Base-by-base conservation (phyloP, 2,888 invertebrate species). In the Cryptophagus acutangulus region DNA sequence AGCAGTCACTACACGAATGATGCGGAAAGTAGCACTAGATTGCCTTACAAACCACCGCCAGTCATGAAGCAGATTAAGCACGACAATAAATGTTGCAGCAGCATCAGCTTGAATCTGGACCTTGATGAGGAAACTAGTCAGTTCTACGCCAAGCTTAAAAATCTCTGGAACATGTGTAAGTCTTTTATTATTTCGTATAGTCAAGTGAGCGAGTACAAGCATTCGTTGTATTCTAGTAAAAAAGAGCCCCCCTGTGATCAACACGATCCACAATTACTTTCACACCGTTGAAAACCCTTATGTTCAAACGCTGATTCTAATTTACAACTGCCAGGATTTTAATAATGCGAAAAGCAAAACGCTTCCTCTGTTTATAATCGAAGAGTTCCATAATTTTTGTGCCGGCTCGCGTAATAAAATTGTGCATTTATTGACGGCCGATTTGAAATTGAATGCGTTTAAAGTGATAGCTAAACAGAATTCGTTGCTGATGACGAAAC, bases 401-500 rank as follows among this genome's bases (percentile, higher is more conserved):
- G 55, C 62, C 16, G 48, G 26, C 18, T 58, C 62, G 60, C 63
- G 64, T 57, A 66, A 58, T 49, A 60, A 60, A 33, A 73, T 74
- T 51, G 71, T 67, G 51, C 71, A 72, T 48, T 67, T 66, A 60
- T 70, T 76, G 56, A 74, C 65, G 40, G 63, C 53, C 56, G 67
- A 78, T 46, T 61, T 85, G 17, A 86, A 87, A 68, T 66, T 81
- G 58, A 79, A 82, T 48, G 84, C 84, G 37, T 87, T 87, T 69
- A 78, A 78, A 61, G 74, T 87, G 54, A 77, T 85, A 9, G 76
- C 74, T 49, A 78, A 75, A 47, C 85, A 87, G 57, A 81, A 80
- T 47, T 77, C 81, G 58, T 71, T 76, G 43, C 66, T 74, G 17
- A 74, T 87, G 35, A 74, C 81, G 36, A 79, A 76, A 59, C 65